Conservation (phyloP, 2,888 invertebrate species). For the Drosophila colorata region DNA sequence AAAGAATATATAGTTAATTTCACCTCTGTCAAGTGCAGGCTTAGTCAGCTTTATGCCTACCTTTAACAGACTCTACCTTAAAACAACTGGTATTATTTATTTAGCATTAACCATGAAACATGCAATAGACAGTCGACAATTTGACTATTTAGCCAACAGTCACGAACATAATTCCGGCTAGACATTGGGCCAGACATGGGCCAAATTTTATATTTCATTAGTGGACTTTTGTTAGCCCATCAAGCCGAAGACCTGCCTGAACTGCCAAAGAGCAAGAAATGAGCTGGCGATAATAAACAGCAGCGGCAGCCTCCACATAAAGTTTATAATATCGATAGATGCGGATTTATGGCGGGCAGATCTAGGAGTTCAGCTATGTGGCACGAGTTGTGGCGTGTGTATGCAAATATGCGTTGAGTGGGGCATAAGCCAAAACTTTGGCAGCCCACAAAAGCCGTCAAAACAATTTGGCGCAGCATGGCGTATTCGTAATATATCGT, state of each 20-base stretch:
- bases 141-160: conserved; percentile 16
- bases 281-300: conserved; percentile 9
- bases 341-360: conserved; percentile 11
- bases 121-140: conserved; percentile 13
- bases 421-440: conserved; percentile 24
- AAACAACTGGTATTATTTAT: conserved; percentile 9
- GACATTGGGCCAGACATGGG: conserved; percentile 55
- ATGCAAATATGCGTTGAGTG: conserved; percentile 44
- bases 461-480: conserved; percentile 64
- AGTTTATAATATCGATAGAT: conserved; percentile 31
- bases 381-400: conserved; percentile 40
- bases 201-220: conserved; percentile 45
- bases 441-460: conserved; percentile 37
- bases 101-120: conserved; percentile 11
- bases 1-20: neutral
- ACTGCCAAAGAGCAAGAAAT: neutral
- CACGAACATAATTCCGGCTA: conserved; percentile 46
- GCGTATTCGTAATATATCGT: conserved; percentile 64
- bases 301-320: conserved; percentile 2
- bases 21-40: neutral
- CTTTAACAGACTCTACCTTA: neutral
- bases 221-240: conserved; percentile 9
- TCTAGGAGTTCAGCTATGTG: neutral
- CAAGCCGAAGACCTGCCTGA: neutral
- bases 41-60: neutral